Conservation (phyloP, 2,113 vertebrate species). For the Strix aluco region DNA sequence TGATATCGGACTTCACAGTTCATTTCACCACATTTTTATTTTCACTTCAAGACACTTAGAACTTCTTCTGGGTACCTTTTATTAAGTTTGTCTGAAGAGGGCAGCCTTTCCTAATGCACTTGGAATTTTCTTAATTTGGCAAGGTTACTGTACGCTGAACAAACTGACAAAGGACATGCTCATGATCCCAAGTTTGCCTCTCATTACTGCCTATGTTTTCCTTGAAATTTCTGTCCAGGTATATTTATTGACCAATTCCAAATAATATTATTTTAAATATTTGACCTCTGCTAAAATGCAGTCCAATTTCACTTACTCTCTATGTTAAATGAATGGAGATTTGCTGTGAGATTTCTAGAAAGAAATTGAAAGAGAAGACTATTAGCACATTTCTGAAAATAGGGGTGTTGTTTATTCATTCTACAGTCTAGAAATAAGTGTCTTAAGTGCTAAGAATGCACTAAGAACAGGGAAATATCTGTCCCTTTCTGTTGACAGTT, state of each 20-base stretch:
- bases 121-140: conserved; percentile 30
- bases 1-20: background rate
- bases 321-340: background rate
- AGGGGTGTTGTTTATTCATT: background rate
- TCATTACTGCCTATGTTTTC: background rate
- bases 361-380: background rate
- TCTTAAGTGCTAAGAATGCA: background rate
- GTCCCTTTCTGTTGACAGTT: background rate
- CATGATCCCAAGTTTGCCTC: background rate
- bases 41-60: background rate
- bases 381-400: background rate
- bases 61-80: conserved; percentile 10
- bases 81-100: conserved; percentile 76
- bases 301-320: background rate
- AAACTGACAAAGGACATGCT: conserved; percentile 1
- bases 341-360: background rate
- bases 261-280: conserved; percentile 17
- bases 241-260: background rate
- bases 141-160: background rate
- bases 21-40: background rate
- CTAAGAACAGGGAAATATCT: background rate
- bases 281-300: background rate
- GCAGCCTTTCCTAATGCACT: conserved; percentile 77
- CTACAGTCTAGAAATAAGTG: background rate
- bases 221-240: background rate